Percentiles rank a stretch among this genome's conserved stretches.
These are phyloP conservation scores for Calliopsis andreniformis DNA, from an alignment of 1,140 invertebrate species.

Conservation along the genomic window DNA sequence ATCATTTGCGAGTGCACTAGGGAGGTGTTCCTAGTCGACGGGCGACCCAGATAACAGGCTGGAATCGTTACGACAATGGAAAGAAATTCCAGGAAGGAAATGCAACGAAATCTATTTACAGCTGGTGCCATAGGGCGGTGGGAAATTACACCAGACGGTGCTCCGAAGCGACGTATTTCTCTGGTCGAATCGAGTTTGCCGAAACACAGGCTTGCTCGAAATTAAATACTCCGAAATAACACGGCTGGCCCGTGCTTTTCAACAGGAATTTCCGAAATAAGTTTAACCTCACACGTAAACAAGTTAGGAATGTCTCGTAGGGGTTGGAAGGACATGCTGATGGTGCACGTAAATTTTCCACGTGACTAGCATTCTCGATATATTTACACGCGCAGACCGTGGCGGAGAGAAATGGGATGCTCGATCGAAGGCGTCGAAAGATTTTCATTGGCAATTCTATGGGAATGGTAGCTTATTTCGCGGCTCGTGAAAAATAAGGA, in stretches of 20 bases:
- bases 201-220: background rate
- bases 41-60: too few species aligned
- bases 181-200: background rate
- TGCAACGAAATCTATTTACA: background rate
- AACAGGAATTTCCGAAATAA: constrained; percentile 14
- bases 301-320: background rate
- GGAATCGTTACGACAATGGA: too few species aligned
- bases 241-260: background rate
- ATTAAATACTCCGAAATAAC: background rate
- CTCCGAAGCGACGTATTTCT: background rate
- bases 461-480: background rate
- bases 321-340: background rate
- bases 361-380: constrained; percentile 33
- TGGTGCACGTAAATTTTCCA: constrained; percentile 34
- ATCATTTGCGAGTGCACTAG: too few species aligned
- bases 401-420: background rate
- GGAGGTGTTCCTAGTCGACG: too few species aligned
- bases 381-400: background rate
- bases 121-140: background rate
- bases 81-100: background rate
- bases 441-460: background rate
- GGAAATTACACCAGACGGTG: background rate
- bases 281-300: constrained; percentile 1
- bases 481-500: background rate
- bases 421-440: background rate